Base-by-base conservation (phyloP, 2,797 vertebrate species). In the Eptatretus atami region DNA sequence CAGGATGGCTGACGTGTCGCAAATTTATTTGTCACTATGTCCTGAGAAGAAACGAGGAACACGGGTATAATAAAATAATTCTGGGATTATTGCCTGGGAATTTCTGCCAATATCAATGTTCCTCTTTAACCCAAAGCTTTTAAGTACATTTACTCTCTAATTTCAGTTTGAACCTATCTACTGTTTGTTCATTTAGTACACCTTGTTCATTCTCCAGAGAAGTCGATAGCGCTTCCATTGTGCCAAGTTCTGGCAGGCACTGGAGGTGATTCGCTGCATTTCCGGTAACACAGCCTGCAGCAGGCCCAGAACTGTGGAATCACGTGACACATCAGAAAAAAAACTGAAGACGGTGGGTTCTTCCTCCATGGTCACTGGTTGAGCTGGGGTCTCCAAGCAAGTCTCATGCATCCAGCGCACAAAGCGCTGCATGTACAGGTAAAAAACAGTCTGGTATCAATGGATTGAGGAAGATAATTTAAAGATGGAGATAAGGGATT, bases 341-440 rank as follows among this genome's bases (percentile, higher is more conserved):
- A 93, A 96, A 68, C 66, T 88, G 54, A 87, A 73, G 3, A 69
- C 67, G 53, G 80, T 63, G 1, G 74, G 53, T 66, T 87, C 79
- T 2, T 82, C 79, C 2, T 78, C 77, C 14, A 68, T 70, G 1
- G 68, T 69, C 3, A 76, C 66, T 1, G 6, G 74, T 69, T 86
- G 84, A 3, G 83, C 77, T 12, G 81, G 80, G 68, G 90, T 93
- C 19, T 85, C 80, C 2, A 82, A 76, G 67, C 88, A 96, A 1
- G 80, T 84, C 52, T 84, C 82, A 0, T 73, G 74, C 84, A 88
- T 87, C 92, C 92, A 98, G 2, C 90, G 86, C 5, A 81, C 63
- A 65, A 96, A 93, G 63, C 72, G 67, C 92, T 98, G 65, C 10
- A 54, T 11, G 8, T 44, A 2, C 31, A 44, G 31, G 31, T 44